Evolutionary conservation across 2,113 vertebrate species (phyloP), one percentile per base, ranked within the genome.

Genomic region (Callipepla squamata): DNA sequence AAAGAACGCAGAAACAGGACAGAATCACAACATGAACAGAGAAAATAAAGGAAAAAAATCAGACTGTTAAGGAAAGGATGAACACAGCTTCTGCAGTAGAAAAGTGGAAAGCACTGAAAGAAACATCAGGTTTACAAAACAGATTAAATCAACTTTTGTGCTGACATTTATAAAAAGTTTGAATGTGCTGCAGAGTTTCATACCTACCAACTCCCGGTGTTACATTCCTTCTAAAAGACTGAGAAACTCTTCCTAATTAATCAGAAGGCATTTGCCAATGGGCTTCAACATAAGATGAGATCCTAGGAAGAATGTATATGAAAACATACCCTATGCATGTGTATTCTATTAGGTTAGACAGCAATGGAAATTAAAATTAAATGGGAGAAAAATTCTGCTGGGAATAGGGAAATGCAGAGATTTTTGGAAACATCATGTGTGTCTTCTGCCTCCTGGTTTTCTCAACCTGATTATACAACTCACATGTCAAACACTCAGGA

Each of bases 281-380:
- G 74, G 6, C 23, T 85, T 65, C 57, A 42, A 11, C 22, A 51
- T 1, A 87, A 73, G 55, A 61, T n/a, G n/a, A 83, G 34, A 57
- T 45, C 15, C 28, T 73, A 57, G 30, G 19, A 80, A 67, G 23
- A 45, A 47, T 42, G 62, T 0, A 0, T 62, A 47, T n/a, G 84
- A 58, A 93, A 93, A 68, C 9, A 53, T 19, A 58, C 17, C 32
- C 14, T 30, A 63, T 6, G 17, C 14, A 62, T 21, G 23, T 32
- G 6, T 34, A 40, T 62, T 45, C 67, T 26, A 25, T 34, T 23
- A 53, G 11, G 15, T 38, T 53, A 53, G 36, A 79, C 12, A 84
- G n/a, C 26, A 30, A 23, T 14, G 30, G 42, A 73, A 87, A 89
- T 48, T 72, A 32, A 12, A 72, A 7, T 44, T 36, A 68, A 66